Evolutionary conservation across 2,888 invertebrate species (phyloP).

Genomic region (Aricia artaxerxes): DNA sequence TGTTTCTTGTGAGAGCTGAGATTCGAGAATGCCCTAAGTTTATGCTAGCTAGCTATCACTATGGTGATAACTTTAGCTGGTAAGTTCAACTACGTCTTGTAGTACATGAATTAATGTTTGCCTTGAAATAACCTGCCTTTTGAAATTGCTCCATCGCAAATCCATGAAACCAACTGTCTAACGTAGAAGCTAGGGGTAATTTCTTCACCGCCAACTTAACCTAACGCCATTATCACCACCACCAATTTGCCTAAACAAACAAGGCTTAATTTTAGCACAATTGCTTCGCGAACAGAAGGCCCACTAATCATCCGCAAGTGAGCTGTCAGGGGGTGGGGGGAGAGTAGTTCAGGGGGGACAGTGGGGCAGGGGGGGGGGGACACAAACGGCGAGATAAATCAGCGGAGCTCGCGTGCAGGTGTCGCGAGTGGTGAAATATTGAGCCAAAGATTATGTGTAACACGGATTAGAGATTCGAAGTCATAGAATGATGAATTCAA

Average conservation of each 20-base stretch:
- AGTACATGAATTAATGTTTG: too few species aligned
- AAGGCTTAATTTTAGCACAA: conserved; percentile 34
- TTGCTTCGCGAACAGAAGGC: conserved; percentile 40
- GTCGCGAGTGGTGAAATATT: conserved; percentile 41
- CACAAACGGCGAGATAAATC: conserved; percentile 67
- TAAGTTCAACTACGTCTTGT: too few species aligned
- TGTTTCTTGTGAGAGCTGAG: too few species aligned
- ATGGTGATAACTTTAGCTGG: too few species aligned
- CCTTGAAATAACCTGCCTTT: too few species aligned
- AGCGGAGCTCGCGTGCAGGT: conserved; percentile 65
- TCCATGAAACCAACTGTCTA: too few species aligned
- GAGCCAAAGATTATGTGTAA: neutral
- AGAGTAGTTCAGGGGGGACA: conserved; percentile 39
- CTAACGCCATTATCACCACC: neutral
- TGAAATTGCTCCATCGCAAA: too few species aligned
- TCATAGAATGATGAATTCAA: neutral
- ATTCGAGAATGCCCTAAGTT: too few species aligned
- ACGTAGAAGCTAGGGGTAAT: neutral
- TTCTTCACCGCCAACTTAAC: neutral
- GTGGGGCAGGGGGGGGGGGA: conserved; percentile 37
- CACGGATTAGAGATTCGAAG: neutral
- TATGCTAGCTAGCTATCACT: too few species aligned
- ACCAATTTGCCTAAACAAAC: conserved; percentile 4
- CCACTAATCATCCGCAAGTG: conserved; percentile 42
- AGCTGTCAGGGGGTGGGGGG: conserved; percentile 43